Evolutionary conservation across 2,113 vertebrate species (phyloP), one percentile per base, ranked within the genome.

Genomic region (Cebus imitator): DNA sequence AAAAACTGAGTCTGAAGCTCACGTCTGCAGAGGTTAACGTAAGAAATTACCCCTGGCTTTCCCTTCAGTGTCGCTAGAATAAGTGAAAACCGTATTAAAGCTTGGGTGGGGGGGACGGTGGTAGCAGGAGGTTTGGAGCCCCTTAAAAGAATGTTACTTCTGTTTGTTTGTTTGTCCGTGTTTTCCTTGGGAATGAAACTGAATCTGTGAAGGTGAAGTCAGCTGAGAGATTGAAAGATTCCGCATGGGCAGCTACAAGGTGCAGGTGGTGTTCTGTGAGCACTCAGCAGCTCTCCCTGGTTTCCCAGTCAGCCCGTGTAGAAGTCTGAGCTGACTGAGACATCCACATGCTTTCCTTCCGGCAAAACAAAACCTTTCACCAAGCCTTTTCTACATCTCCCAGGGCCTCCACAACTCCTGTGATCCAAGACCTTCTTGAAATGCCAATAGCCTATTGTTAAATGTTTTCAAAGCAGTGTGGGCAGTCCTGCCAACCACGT

Each of bases 101-200:
- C 0, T n/a, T 13, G 0, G 21, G 58, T 7, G 27, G 43, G 17
- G 52, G 8, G 61, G 61, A 2, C 35, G 0, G 6, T 14, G 55
- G 35, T 50, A 55, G 73, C 17, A 20, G 10, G 7, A 43, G 55
- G 20, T 21, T 58, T 45, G 50, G 23, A 58, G 14, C 17, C 2
- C 82, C 80, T 80, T 61, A 68, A 35, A 48, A 58, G 50, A 37
- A 61, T 73, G 21, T 27, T 35, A 17, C 57, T 50, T 92, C 37
- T 84, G 32, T 30, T 76, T 91, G 40, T 61, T 40, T 25, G 1
- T 61, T 40, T 25, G 1, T 5, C 0, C 0, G 0, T 35, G 10
- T 91, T 81, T 78, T 89, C 64, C 88, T 61, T n/a, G 50, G 61
- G 17, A n/a, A 55, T 32, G 52, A 83, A 61, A 66, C 1, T 0